These are phyloP conservation scores for Oopsacas minuta DNA, from an alignment of 37 sponge, comb jelly and placozoan genomes.

Conservation along the genomic window DNA sequence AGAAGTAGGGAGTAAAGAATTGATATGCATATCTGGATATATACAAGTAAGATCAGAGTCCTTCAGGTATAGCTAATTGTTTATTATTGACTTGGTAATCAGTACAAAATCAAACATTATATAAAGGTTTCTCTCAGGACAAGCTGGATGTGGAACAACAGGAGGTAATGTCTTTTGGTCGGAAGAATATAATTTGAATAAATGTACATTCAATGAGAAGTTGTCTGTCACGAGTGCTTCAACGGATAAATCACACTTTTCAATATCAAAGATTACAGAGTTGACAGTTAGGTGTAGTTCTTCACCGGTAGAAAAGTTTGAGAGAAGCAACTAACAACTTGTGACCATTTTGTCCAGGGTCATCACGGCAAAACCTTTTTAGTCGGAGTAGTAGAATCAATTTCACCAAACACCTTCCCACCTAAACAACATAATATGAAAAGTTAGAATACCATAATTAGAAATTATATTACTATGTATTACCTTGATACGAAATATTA, in stretches of 20 bases:
- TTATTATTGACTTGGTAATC: not conserved
- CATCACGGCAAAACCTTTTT: conserved; percentile 6
- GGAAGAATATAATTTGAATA: not conserved
- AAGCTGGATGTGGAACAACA: not conserved
- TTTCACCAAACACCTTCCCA: not conserved
- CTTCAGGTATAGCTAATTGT: conserved; percentile 15
- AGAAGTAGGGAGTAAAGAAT: not conserved
- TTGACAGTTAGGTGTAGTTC: not conserved
- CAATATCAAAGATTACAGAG: not conserved
- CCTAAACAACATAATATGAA: not conserved
- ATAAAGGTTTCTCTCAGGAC: not conserved
- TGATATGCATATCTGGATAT: not conserved
- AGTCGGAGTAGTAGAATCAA: not conserved
- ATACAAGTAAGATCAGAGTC: not conserved
- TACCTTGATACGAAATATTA: not conserved
- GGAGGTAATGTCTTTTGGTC: not conserved
- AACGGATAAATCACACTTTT: not conserved
- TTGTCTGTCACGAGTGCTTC: not conserved
- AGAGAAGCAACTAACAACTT: not conserved
- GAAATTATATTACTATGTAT: not conserved
- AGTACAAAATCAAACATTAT: not conserved
- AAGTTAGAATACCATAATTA: not conserved
- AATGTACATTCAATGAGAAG: not conserved
- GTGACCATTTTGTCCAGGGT: not conserved
- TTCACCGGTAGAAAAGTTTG: not conserved